Evolutionary conservation across 2,888 invertebrate genomes (phyloP).

Genomic region (Gerris lacustris): DNA sequence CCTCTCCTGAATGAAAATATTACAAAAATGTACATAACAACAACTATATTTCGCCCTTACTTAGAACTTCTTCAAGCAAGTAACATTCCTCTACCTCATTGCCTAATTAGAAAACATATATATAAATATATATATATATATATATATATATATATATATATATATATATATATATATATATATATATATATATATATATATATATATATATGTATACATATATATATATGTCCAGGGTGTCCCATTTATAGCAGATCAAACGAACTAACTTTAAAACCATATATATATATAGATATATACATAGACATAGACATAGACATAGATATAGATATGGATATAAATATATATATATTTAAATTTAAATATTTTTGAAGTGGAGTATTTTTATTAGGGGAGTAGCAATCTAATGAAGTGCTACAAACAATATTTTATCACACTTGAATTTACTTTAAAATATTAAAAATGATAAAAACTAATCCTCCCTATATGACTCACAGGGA

Average conservation of each 20-base stretch:
- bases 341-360: neutral
- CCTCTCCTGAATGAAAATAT: too few relatives aligned
- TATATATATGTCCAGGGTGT: neutral
- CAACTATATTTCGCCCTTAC: too few relatives aligned
- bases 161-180: conserved; percentile 11
- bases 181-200: neutral
- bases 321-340: neutral
- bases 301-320: neutral
- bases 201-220: neutral
- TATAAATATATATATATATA: conserved; percentile 11
- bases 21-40: too few relatives aligned
- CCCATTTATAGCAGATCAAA: neutral
- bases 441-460: too few relatives aligned
- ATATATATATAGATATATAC: neutral
- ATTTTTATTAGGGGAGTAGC: too few relatives aligned
- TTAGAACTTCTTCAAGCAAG: too few relatives aligned
- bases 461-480: too few relatives aligned
- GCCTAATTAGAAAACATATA: too few relatives aligned
- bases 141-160: conserved; percentile 12
- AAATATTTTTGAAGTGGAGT: neutral
- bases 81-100: too few relatives aligned
- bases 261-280: neutral
- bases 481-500: too few relatives aligned
- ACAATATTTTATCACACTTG: too few relatives aligned
- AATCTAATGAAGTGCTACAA: too few relatives aligned